Evolutionary conservation across 2,797 vertebrate genomes (phyloP).

Genomic region (Sebastes taczanowskii): DNA sequence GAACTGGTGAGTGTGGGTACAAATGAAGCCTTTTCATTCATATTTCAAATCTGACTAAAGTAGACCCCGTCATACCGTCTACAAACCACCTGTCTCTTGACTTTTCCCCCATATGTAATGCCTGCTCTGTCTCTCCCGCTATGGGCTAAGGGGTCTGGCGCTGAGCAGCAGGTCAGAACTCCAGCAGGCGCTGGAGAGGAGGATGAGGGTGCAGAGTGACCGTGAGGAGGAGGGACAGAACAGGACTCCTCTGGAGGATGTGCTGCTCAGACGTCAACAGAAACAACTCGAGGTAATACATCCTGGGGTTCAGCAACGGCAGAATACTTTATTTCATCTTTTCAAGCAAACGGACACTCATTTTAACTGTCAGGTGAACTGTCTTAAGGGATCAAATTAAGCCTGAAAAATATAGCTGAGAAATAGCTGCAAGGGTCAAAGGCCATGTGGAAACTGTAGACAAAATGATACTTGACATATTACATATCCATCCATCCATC

Average conservation of each 20-base stretch:
- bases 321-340: neutral
- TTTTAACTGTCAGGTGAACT: neutral
- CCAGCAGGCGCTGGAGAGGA: constrained; percentile 79
- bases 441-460: no score
- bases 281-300: constrained; percentile 75
- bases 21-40: no score
- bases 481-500: no score
- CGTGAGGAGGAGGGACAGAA: constrained; percentile 69
- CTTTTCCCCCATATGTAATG: neutral
- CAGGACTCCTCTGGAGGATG: constrained; percentile 75
- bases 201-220: constrained; percentile 74
- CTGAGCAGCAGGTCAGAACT: constrained; percentile 81
- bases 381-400: neutral
- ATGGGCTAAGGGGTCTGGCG: constrained; percentile 69
- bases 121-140: constrained; percentile 3
- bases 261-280: constrained; percentile 77
- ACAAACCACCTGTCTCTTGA: neutral
- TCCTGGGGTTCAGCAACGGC: neutral
- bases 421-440: neutral
- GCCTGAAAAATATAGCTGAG: neutral
- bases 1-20: no score
- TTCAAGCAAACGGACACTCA: no score
- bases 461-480: no score
- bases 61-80: neutral
- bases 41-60: neutral